phyloP scores from a whole-genome alignment of 2,888 invertebrate genomes.

The Caenorhabditis wallacei region DNA sequence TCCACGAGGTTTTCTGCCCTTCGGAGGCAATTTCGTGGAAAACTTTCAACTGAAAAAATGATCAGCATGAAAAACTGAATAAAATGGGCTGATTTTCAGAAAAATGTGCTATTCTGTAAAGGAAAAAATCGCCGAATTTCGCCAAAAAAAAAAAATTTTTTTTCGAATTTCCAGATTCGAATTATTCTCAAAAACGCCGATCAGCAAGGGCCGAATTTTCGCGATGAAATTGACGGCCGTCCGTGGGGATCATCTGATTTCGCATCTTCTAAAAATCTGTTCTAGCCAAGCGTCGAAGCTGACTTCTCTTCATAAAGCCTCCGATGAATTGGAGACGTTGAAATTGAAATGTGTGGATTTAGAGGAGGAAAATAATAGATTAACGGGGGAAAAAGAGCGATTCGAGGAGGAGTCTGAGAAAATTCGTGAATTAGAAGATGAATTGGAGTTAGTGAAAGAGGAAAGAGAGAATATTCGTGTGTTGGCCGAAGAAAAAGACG shows the following conservation, averaged over 20 bases:
- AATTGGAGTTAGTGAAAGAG: slow-evolving; percentile 59
- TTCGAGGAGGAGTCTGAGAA: slow-evolving; percentile 3
- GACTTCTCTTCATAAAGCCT: background rate
- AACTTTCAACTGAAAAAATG: too few relatives aligned
- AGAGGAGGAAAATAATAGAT: slow-evolving; percentile 1
- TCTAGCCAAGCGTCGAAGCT: slow-evolving; percentile 25
- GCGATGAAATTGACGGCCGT: slow-evolving; percentile 41
- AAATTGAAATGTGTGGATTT: background rate
- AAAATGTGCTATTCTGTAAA: too few relatives aligned
- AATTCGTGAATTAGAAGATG: slow-evolving; percentile 50
- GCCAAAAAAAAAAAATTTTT: too few relatives aligned
- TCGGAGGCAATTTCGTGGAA: too few relatives aligned
- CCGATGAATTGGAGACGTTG: slow-evolving; percentile 12
- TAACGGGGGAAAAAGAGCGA: background rate
- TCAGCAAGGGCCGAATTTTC: slow-evolving; percentile 54
- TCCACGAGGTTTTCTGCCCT: too few relatives aligned
- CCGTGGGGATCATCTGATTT: slow-evolving; percentile 51
- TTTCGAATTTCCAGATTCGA: slow-evolving; percentile 37
- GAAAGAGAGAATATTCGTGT: slow-evolving; percentile 46
- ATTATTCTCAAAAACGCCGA: slow-evolving; percentile 48
- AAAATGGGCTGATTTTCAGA: too few relatives aligned
- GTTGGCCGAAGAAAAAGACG: slow-evolving; percentile 53
- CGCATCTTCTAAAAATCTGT: slow-evolving; percentile 59
- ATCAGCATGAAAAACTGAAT: too few relatives aligned
- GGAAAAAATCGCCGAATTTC: too few relatives aligned